Evolutionary conservation across 1,140 invertebrate genomes (phyloP).

Genomic region (Hyposmocoma kahamanoa): DNA sequence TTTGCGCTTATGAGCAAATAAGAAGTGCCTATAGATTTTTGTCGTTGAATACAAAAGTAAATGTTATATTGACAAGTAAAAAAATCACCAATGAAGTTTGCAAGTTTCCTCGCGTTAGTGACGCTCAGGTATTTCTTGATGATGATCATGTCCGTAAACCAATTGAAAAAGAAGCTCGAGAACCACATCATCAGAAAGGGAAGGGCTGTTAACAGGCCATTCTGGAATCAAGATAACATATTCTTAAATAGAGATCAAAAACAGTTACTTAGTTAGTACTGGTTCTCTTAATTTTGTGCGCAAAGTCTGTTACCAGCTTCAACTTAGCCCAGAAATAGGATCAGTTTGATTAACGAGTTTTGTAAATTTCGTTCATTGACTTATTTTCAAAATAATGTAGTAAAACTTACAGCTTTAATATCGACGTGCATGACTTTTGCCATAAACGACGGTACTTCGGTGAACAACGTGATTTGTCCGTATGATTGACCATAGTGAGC

Average conservation of each 20-base stretch:
- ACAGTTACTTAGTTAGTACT: too few relatives aligned
- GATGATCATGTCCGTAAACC: conserved; percentile 62
- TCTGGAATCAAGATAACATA: conserved; percentile 68
- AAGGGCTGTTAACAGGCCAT: conserved; percentile 78
- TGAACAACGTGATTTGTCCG: conserved; percentile 92
- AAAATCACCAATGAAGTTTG: conserved; percentile 71
- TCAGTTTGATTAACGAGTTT: too few relatives aligned
- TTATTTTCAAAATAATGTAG: background rate
- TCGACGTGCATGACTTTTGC: conserved; percentile 85
- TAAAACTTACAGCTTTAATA: conserved; percentile 76
- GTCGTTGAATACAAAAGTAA: too few relatives aligned
- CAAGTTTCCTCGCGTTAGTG: conserved; percentile 64
- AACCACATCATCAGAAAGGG: conserved; percentile 77
- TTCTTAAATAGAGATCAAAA: too few relatives aligned
- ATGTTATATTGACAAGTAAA: too few relatives aligned
- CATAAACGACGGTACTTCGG: conserved; percentile 91
- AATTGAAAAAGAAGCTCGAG: conserved; percentile 67
- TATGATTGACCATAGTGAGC: conserved; percentile 89
- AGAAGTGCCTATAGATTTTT: too few relatives aligned
- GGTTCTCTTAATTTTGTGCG: too few relatives aligned
- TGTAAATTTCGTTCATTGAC: too few relatives aligned
- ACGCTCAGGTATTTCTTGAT: conserved; percentile 54
- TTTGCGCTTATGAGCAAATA: too few relatives aligned
- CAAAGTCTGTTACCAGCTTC: too few relatives aligned
- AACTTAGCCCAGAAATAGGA: too few relatives aligned